phyloP scores from a whole-genome alignment of 2,113 vertebrate species.

The Thymallus thymallus region DNA sequence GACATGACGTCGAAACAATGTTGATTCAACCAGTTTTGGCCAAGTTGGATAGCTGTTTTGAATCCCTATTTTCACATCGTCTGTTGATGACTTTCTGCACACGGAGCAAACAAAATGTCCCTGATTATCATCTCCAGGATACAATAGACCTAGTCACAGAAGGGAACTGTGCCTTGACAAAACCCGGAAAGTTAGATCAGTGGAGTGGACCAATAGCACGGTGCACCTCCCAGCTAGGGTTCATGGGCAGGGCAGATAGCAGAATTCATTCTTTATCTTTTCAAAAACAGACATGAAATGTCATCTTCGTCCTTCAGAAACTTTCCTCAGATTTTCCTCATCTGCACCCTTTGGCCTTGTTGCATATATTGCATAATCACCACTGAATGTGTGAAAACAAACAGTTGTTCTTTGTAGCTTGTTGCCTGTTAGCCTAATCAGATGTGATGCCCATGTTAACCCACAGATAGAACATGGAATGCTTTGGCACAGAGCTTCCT shows the following conservation, averaged over 20 bases:
- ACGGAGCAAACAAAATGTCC: not conserved
- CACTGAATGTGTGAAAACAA: not conserved
- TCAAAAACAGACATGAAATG: conserved; percentile 6
- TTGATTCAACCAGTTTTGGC: too few species aligned
- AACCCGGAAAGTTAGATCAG: conserved; percentile 15
- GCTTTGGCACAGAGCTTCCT: not conserved
- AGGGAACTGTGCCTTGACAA: conserved; percentile 11
- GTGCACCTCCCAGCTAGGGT: not conserved
- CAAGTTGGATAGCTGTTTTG: too few species aligned
- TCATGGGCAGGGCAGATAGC: not conserved
- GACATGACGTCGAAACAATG: too few species aligned
- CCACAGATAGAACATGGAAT: not conserved
- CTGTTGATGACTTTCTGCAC: too few species aligned
- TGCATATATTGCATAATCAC: not conserved
- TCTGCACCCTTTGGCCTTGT: not conserved
- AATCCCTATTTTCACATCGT: too few species aligned
- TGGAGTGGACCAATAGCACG: not conserved
- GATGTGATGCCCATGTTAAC: not conserved
- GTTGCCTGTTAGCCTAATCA: not conserved
- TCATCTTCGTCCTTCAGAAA: too few species aligned
- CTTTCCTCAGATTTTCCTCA: not conserved
- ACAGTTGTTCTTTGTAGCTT: not conserved
- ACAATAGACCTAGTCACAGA: not conserved
- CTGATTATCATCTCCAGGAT: conserved; percentile 48
- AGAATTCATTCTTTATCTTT: conserved; percentile 8